A percentile compares a stretch with the other conserved stretches of the same genome.
Evolutionary conservation across 1,140 invertebrate species (phyloP).

Genomic region (Saccostrea cuccullata): DNA sequence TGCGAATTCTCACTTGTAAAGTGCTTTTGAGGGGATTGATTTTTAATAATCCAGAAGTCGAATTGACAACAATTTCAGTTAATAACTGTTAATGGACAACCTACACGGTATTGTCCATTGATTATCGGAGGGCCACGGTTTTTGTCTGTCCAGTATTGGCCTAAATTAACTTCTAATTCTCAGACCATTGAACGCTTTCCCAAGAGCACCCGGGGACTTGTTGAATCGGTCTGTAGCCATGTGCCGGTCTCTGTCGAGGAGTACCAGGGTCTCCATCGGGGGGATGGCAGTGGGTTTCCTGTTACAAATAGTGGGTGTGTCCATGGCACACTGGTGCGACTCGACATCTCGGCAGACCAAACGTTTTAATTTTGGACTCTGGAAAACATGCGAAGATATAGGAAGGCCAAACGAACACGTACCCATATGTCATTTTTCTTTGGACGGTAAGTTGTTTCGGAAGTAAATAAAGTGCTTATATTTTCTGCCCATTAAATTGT

Average conservation of each 20-base stretch:
- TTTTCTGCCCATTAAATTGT: too few relatives aligned
- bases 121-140: not conserved
- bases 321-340: constrained; percentile 12
- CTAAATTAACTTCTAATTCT: not conserved
- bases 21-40: too few relatives aligned
- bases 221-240: not conserved
- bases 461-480: too few relatives aligned
- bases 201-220: not conserved
- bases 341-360: not conserved
- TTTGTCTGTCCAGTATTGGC: not conserved
- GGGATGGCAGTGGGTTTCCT: constrained; percentile 2
- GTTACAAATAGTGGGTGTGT: not conserved
- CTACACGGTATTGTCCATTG: not conserved
- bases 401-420: constrained; percentile 3
- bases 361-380: not conserved
- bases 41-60: too few relatives aligned
- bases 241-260: not conserved
- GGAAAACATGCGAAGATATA: constrained; percentile 8
- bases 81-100: constrained; percentile 3
- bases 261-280: not conserved
- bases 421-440: constrained; percentile 2
- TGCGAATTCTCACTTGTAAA: too few relatives aligned
- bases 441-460: not conserved
- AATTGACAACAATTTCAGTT: not conserved
- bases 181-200: not conserved